Base-by-base conservation (phyloP, 2,113 vertebrate species). In the Clarias batrachus region DNA sequence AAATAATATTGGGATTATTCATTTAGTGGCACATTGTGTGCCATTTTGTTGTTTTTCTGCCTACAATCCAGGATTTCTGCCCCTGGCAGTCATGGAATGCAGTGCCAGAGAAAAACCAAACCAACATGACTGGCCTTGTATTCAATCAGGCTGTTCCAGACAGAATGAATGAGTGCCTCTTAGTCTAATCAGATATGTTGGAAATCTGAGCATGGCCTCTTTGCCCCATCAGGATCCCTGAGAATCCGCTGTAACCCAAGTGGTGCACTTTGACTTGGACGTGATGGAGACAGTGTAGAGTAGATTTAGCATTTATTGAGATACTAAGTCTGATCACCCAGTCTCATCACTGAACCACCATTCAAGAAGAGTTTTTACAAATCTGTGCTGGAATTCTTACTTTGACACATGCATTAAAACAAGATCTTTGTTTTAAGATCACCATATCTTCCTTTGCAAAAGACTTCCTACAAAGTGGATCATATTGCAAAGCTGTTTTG, bases 281-380 rank as follows among this genome's bases (percentile, higher is more conserved):
- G 60, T 54, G 48, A 12, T 56, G 70, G 57, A 80, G 85, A 2
- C 68, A 66, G 85, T 63, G 57, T 90, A 84, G 79, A 86, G 82
- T 78, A 25, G 54, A 79, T 89, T 86, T 85, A 68, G 80, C 25
- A 85, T 77, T 85, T 89, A 37, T 83, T 91, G 90, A 91, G 92
- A 90, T 37, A 54, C 54, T 71, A 88, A 87, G 87, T 87, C 88
- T 80, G 27, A 66, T 59, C 84, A 86, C 79, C 62, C 60, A 89
- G 23, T 74, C 25, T 80, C 65, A 85, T 85, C 56, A 0, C 87
- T 85, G 78, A 68, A 89, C 85, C 86, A 73, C 90, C 88, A 90
- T 86, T 84, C 27, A 63, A 41, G 57, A 68, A 78, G 70, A 54
- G 41, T 33, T 81, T 77, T 81, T 89, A 68, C 12, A 63, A 78